Evolutionary conservation across 2,113 vertebrate genomes (phyloP), one percentile per base, ranked within the genome.

Genomic region (Trogon surrucura): DNA sequence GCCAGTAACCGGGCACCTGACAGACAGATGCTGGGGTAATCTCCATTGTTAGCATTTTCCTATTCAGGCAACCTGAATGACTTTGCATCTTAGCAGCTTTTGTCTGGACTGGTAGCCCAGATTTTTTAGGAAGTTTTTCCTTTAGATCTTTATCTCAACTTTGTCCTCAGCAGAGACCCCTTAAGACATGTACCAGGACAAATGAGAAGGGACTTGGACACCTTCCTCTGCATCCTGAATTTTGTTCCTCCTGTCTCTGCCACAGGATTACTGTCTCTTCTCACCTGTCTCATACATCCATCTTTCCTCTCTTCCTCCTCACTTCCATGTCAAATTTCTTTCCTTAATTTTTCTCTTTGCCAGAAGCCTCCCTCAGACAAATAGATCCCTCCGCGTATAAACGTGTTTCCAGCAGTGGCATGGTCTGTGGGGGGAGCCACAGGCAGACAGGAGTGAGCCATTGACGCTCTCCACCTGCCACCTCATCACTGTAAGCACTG

Each of bases 71-170:
- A 51, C 32, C 34, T 66, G 47, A 93, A 80, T 67, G 71, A 79
- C 47, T 79, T 89, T 38, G 67, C 47, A 57, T 80, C 16, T 74
- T 73, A 34, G 34, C n/a, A n/a, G 23, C 29, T 93, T 92, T 95
- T 79, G 32, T 80, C 82, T 91, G 56, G 32, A n/a, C 34, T 70
- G 32, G 77, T 19, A 91, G 48, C 38, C 26, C 58, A 62, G 23
- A 56, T 34, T 71, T 47, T 56, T 74, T 30, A 80, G 95, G 53
- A 94, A 90, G 65, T 41, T 91, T 93, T 90, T 88, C 9, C 75
- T 96, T 94, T 90, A 86, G 64, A 69, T 84, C 53, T 88, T 85
- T 78, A 74, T 85, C 67, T 88, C 57, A 23, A 10, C 48, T 84
- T 92, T 69, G 21, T 61, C 50, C 58, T 92, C 56, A 67, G 8